Base-by-base conservation (phyloP, 1,140 invertebrate genomes). In the Armadillidium nasatum region DNA sequence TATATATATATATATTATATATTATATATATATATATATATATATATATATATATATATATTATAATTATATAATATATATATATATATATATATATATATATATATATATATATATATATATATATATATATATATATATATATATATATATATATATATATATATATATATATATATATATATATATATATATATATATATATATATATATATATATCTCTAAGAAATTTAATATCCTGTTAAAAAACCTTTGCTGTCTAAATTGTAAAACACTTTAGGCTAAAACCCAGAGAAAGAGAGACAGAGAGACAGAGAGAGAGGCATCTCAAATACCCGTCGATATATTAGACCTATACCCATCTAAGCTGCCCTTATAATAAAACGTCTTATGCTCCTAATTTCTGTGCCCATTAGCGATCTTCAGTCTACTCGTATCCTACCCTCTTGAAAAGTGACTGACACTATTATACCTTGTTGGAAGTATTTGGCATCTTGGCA, bases 1-100 rank as follows among this genome's bases (percentile, higher is more conserved):
- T 6, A 3, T 33, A 33, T 33, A 7, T 60, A 60, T 60, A 60
- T 60, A 60, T 60, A 60, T 60, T 4, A 15, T 15, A 15, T 15
- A 15, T 15, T 4, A 60, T 3, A 15, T 60, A 60, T 60, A 60
- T 4, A 4, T 60, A 60, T 60, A 2, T 60, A 19, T 60, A 60
- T 13, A 60, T 60, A 60, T 19, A 60, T 15, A 60, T 60, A 19
- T 60, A 60, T 60, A 15, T 60, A 19, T 19, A 60, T 13, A 60
- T 60, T 50, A 50, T 15, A 50, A 15, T 9, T 10, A 50, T 50
- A 10, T 50, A 9, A 60, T 60, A 60, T 60, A 60, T 60, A 60
- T 60, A 60, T 60, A 60, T 60, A 60, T 60, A 60, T 60, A 60
- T 60, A 60, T 60, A 60, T 60, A 60, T 60, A 60, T 60, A 60